Base-by-base conservation (phyloP, 2,113 vertebrate genomes). In the Pluvianellus socialis region DNA sequence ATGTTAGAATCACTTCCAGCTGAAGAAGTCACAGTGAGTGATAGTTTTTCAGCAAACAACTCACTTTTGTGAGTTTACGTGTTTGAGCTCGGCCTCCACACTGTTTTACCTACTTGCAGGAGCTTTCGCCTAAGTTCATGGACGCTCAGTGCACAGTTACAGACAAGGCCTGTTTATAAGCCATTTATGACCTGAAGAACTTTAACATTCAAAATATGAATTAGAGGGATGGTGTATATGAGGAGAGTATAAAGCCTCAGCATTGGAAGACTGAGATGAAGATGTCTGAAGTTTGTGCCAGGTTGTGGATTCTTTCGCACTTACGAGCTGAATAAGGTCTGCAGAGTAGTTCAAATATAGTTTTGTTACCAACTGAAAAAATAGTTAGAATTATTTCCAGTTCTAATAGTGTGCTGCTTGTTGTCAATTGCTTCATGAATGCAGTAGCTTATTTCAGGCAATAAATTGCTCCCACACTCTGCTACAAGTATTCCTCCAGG, bases 31-130 rank as follows among this genome's bases (percentile, higher is more conserved):
- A n/a, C 10, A 59, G 1, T 2, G n/a, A 35, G 26, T 33, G 6
- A 53, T 21, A 47, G 4, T 27, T 92, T 58, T 71, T 18, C 33
- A 55, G 19, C 20, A 59, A 56, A 67, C 16, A 79, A 21, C 0
- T 0, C 1, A 1, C 7, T 85, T 61, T 50, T 63, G 1, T 81
- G 32, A 74, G 8, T 45, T 45, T 13, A 15, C 1, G 2, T 0
- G 0, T 59, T 49, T 74, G 8, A 85, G 4, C 20, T 90, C n/a
- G 79, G n/a, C 26, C 11, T 90, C 27, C 38, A 67, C 21, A 52
- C 3, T 1, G 0, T 63, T 26, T 79, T 30, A 40, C 3, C 45
- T 26, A 23, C 32, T 47, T 12, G 5, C 26, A 79, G 47, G 40
- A 65, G n/a, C 21, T 82, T 90, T 88, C 33, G 40, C 6, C 8